These are phyloP conservation scores for Actinia tenebrosa DNA, from an alignment of 64 coral and sea anemone species.

Conservation along the genomic window DNA sequence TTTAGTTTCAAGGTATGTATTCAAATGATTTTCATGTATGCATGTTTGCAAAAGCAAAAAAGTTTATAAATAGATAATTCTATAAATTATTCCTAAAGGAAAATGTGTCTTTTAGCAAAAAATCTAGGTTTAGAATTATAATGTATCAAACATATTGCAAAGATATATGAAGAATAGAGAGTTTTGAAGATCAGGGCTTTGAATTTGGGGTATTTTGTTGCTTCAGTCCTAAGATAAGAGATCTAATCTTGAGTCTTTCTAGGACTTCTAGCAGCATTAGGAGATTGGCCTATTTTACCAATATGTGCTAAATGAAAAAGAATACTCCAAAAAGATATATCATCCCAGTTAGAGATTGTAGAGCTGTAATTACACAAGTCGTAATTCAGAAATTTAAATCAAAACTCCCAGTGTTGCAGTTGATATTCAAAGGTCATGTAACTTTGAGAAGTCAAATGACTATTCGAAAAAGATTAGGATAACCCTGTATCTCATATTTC, in stretches of 20 bases:
- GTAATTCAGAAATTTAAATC: neutral
- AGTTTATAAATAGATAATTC: neutral
- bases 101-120: neutral
- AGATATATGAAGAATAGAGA: neutral
- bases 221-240: neutral
- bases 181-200: neutral
- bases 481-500: neutral
- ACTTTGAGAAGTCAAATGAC: neutral
- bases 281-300: neutral
- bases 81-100: neutral
- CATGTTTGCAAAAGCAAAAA: neutral
- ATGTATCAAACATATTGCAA: constrained; percentile 4
- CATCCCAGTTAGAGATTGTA: neutral
- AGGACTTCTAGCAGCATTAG: neutral
- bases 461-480: neutral
- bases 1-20: neutral
- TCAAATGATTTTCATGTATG: neutral
- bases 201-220: neutral
- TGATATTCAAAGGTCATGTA: neutral
- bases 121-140: neutral
- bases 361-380: neutral
- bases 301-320: neutral
- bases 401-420: neutral
- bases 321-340: neutral
- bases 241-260: neutral